These are phyloP conservation scores for Trileptium ribeirensis DNA, from an alignment of 2,888 invertebrate genomes.

Conservation along the genomic window DNA sequence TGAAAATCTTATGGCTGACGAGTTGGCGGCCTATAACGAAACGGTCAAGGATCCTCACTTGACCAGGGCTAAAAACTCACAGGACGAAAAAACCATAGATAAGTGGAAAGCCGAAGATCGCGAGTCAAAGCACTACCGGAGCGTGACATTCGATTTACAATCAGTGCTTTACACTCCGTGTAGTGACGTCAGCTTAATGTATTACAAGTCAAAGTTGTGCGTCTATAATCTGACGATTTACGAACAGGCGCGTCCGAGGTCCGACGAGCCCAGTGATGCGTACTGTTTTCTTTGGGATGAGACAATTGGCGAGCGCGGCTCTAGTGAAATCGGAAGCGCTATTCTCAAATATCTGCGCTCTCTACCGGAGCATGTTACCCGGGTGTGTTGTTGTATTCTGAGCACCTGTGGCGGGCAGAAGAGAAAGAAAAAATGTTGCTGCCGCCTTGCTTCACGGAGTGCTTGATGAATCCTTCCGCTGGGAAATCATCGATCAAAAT, in stretches of 20 bases:
- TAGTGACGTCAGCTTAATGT: conserved; percentile 15
- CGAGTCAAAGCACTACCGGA: too few relatives aligned
- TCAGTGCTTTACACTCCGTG: background rate
- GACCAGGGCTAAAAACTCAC: background rate
- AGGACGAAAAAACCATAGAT: background rate
- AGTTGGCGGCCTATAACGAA: background rate
- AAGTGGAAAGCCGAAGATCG: background rate
- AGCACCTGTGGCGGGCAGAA: too few relatives aligned
- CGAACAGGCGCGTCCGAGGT: background rate
- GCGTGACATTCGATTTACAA: conserved; percentile 15
- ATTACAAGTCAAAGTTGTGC: conserved; percentile 16
- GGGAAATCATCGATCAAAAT: too few relatives aligned
- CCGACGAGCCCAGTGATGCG: background rate
- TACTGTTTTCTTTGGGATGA: conserved; percentile 16
- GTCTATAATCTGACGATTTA: conserved; percentile 15
- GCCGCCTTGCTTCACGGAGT: too few relatives aligned
- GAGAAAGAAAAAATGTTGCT: too few relatives aligned
- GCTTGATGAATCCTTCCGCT: too few relatives aligned
- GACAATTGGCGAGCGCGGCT: background rate
- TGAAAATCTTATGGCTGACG: background rate
- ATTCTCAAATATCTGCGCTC: background rate
- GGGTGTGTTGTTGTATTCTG: too few relatives aligned
- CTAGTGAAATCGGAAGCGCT: conserved; percentile 11
- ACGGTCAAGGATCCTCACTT: background rate
- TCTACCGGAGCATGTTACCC: background rate